These are phyloP conservation scores for Megalopta genalis DNA, from an alignment of 1,140 invertebrate species.

Conservation along the genomic window DNA sequence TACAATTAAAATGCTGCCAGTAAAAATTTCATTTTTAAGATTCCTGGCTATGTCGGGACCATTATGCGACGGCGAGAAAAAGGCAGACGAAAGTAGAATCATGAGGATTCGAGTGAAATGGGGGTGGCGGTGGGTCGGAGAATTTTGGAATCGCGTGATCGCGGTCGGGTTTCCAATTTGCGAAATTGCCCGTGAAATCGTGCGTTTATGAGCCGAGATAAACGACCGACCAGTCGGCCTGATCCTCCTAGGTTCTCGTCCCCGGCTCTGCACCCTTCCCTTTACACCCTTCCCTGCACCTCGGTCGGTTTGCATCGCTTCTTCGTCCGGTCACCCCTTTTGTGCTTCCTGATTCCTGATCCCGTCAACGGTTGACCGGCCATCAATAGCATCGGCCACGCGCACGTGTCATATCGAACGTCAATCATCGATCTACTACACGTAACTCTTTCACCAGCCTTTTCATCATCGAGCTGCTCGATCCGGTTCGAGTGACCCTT, in stretches of 20 bases:
- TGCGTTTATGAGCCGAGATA: conserved; percentile 70
- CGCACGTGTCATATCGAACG: conserved; percentile 44
- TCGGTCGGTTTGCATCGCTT: not conserved
- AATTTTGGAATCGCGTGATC: conserved; percentile 53
- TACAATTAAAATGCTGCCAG: too few relatives aligned
- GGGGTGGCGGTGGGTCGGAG: not conserved
- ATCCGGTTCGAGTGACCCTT: conserved; percentile 8
- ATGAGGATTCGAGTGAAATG: too few relatives aligned
- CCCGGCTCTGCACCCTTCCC: not conserved
- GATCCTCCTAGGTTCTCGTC: conserved; percentile 50
- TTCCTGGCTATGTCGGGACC: not conserved
- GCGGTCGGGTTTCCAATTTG: conserved; percentile 66
- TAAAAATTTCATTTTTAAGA: not conserved
- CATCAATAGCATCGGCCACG: conserved; percentile 1
- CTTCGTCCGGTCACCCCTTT: not conserved
- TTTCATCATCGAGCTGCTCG: not conserved
- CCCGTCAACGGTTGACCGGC: not conserved
- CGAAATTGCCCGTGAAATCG: conserved; percentile 70
- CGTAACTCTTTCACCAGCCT: not conserved
- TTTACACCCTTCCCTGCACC: too few relatives aligned
- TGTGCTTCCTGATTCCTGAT: not conserved
- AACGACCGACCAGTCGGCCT: conserved; percentile 48
- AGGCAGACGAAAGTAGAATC: not conserved
- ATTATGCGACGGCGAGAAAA: not conserved
- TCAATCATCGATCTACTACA: conserved; percentile 39